Conservation (phyloP, 2,888 invertebrate species). For the Epirrhoe alternata region DNA sequence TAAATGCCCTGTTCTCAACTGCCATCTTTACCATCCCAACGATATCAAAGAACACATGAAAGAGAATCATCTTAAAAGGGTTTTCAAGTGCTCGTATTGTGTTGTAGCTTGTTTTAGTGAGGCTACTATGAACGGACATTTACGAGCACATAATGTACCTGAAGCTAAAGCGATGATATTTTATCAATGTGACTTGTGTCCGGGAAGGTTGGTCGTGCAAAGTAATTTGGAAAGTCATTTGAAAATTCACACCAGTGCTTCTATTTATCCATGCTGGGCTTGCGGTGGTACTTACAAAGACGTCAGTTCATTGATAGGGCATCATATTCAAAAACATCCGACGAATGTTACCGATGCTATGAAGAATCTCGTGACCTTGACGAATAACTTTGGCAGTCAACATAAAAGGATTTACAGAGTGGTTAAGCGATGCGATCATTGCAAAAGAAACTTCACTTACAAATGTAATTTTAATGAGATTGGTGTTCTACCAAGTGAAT, state of each 20-base stretch:
- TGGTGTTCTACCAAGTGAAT: constrained; percentile 62
- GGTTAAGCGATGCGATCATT: constrained; percentile 68
- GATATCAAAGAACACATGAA: constrained; percentile 79
- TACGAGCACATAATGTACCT: constrained; percentile 51
- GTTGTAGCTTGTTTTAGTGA: constrained; percentile 70
- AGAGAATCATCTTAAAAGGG: constrained; percentile 69
- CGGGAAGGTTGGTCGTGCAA: constrained; percentile 66
- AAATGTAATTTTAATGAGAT: constrained; percentile 68
- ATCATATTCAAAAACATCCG: constrained; percentile 59
- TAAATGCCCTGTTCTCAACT: constrained; percentile 64
- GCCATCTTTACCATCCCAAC: constrained; percentile 74
- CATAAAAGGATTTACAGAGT: constrained; percentile 57
- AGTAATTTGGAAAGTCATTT: constrained; percentile 67
- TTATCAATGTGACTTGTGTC: constrained; percentile 73
- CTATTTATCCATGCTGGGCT: constrained; percentile 70
- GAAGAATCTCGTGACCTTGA: constrained; percentile 41
- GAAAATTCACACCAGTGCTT: constrained; percentile 54
- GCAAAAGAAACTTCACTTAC: constrained; percentile 66
- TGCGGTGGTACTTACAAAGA: constrained; percentile 62
- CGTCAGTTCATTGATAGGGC: constrained; percentile 56
- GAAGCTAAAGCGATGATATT: constrained; percentile 54
- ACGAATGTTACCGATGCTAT: constrained; percentile 33
- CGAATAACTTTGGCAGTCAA: constrained; percentile 41
- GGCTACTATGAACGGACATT: constrained; percentile 68
- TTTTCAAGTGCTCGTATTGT: constrained; percentile 75